A percentile compares a stretch with the other conserved stretches of the same genome.
phyloP scores from a whole-genome alignment of 2,113 vertebrate species.

The Ivindomyrus marchei region DNA sequence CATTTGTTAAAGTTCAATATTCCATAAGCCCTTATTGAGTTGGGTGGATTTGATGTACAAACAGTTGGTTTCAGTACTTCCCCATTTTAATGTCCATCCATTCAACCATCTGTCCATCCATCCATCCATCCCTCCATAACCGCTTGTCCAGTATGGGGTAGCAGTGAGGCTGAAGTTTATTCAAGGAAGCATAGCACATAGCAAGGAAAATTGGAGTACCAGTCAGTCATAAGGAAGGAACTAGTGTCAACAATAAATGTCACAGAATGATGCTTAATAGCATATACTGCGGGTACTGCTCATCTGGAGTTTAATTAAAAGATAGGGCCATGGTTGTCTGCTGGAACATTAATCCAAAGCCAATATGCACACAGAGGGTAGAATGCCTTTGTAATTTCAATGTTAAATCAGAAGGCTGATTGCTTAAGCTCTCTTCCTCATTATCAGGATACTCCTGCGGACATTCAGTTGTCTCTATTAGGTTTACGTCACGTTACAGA shows the following conservation, averaged over 20 bases:
- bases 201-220: not conserved
- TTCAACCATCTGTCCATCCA: not conserved
- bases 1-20: not conserved
- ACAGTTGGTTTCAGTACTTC: not conserved
- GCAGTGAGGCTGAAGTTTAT: not conserved
- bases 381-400: not conserved
- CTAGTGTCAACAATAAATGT: not conserved
- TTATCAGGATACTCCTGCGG: not conserved
- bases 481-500: not conserved
- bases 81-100: not conserved
- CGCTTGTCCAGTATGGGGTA: not conserved
- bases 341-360: not conserved
- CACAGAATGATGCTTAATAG: not conserved
- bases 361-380: not conserved
- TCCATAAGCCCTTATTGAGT: not conserved
- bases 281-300: not conserved
- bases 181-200: not conserved
- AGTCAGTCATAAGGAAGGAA: not conserved
- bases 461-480: not conserved
- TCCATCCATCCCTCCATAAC: not conserved
- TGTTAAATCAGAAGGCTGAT: slow-evolving; percentile 4
- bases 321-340: not conserved
- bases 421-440: not conserved
- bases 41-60: not conserved
- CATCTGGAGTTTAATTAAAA: not conserved